Evolutionary conservation across 1,140 invertebrate genomes (phyloP).

Genomic region (Zaprionus lachaisei): DNA sequence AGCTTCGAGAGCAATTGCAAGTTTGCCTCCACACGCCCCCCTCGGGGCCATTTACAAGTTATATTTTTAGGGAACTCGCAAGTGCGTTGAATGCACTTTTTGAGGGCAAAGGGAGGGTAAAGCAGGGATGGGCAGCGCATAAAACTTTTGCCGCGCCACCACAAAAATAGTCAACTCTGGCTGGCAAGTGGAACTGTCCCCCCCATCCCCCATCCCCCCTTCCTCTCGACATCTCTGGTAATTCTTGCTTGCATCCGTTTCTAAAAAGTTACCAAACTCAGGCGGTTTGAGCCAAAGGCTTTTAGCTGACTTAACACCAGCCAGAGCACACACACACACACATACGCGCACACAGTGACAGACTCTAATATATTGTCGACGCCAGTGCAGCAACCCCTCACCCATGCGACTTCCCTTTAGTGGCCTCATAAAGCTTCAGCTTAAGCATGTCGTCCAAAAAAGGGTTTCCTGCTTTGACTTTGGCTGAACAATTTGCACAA

Average conservation of each 20-base stretch:
- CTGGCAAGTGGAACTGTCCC: conserved; percentile 35
- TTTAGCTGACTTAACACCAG: conserved; percentile 80
- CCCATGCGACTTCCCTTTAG: conserved; percentile 47
- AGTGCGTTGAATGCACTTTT: conserved; percentile 78
- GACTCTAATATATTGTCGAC: conserved; percentile 64
- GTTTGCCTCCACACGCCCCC: conserved; percentile 12
- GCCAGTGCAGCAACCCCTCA: background rate
- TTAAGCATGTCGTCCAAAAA: conserved; percentile 75
- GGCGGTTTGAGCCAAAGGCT: conserved; percentile 74
- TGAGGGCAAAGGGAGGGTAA: background rate
- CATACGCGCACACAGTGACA: conserved; percentile 19
- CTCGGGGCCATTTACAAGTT: conserved; percentile 69
- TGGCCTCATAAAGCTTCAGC: conserved; percentile 75
- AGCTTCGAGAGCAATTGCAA: conserved; percentile 11
- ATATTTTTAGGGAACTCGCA: conserved; percentile 62
- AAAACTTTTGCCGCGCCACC: conserved; percentile 65
- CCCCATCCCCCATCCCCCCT: too few relatives aligned
- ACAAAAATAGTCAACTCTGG: conserved; percentile 64
- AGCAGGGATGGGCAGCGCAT: conserved; percentile 59
- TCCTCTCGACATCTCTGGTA: conserved; percentile 30
- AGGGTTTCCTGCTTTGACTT: conserved; percentile 75
- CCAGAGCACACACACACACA: conserved; percentile 13
- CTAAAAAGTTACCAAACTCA: conserved; percentile 79
- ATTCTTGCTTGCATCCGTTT: conserved; percentile 75
- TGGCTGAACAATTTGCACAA: conserved; percentile 62